These are phyloP conservation scores for Clamator glandarius DNA, from an alignment of 2,797 vertebrate genomes.

Conservation along the genomic window DNA sequence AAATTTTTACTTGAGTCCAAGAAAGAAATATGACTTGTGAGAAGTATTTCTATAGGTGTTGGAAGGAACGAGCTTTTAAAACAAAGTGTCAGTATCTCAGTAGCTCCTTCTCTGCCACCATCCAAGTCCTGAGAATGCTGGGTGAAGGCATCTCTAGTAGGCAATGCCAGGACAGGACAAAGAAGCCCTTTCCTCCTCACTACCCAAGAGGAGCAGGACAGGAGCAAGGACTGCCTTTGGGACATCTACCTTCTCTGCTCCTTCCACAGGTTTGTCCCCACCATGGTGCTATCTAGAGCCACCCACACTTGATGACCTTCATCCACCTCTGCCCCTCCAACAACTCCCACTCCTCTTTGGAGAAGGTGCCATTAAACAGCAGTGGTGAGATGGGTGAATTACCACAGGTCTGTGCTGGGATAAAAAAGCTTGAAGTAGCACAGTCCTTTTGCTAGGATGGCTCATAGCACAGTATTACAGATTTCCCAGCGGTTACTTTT, in stretches of 20 bases:
- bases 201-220: neutral
- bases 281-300: neutral
- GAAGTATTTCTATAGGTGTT: neutral
- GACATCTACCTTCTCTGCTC: neutral
- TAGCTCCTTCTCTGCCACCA: neutral
- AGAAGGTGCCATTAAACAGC: neutral
- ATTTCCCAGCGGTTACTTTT: neutral
- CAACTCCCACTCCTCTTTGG: neutral
- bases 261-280: neutral
- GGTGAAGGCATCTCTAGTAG: neutral
- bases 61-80: neutral
- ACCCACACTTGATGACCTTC: neutral
- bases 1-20: neutral
- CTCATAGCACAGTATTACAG: neutral
- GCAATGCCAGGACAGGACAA: neutral
- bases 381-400: neutral
- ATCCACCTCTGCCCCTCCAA: neutral
- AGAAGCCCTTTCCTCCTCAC: neutral
- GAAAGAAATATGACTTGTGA: neutral
- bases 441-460: neutral
- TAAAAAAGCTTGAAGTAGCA: neutral
- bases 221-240: neutral
- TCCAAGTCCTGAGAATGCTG: neutral
- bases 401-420: neutral
- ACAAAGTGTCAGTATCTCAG: neutral